Conservation (phyloP, 2,113 vertebrate species). For the Ondatra zibethicus region DNA sequence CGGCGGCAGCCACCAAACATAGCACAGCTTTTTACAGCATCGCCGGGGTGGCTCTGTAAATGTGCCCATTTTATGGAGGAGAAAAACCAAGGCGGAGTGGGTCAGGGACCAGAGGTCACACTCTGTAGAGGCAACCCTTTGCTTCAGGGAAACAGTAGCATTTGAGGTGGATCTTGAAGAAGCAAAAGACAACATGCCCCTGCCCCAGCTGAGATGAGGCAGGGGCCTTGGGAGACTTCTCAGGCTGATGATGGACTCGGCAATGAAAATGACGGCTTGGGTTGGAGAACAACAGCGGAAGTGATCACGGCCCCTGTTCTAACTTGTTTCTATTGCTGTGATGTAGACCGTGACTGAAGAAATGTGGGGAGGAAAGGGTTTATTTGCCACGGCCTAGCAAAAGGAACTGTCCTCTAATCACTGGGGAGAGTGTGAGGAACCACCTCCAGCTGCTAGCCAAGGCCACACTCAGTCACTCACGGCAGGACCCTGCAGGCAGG, state of each 20-base stretch:
- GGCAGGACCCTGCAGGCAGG: no score
- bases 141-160: no score
- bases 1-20: fast-evolving
- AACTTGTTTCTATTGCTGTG: not conserved
- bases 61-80: not conserved
- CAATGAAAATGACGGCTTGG: not conserved
- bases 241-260: no score
- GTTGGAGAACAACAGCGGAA: not conserved
- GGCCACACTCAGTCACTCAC: not conserved
- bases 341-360: not conserved
- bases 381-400: not conserved
- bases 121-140: not conserved
- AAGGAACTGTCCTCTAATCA: not conserved
- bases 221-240: not conserved
- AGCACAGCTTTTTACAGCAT: not conserved
- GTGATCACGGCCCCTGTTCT: not conserved
- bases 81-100: not conserved
- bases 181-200: no score
- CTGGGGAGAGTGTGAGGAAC: not conserved
- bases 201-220: no score
- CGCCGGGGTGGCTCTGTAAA: not conserved
- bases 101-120: not conserved
- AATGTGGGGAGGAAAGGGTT: not conserved
- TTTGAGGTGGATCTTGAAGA: no score
- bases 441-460: not conserved